A percentile compares a stretch with the other conserved stretches of the same genome.
Conservation (phyloP, 2,797 vertebrate species). For the Tapirus indicus region DNA sequence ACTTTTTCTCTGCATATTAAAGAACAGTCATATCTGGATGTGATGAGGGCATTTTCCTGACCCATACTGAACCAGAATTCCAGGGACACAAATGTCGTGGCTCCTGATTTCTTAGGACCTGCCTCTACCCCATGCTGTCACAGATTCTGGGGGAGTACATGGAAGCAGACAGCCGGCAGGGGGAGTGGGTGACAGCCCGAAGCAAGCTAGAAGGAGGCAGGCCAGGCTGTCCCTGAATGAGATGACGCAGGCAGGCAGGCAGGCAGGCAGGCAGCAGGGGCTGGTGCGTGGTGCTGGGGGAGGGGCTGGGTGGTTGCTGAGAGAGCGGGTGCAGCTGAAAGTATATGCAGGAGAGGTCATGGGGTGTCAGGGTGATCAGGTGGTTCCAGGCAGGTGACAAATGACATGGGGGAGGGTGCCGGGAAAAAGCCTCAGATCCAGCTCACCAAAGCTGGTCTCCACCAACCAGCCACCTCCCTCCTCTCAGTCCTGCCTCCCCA, state of each 20-base stretch:
- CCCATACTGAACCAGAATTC: constrained; percentile 54
- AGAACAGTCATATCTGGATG: constrained; percentile 36
- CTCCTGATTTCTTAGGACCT: constrained; percentile 70
- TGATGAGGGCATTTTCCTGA: not conserved
- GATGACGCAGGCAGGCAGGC: constrained; percentile 81
- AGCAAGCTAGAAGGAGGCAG: constrained; percentile 78
- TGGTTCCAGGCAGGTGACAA: constrained; percentile 58
- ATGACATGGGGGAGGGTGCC: not conserved
- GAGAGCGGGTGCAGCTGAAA: constrained; percentile 67
- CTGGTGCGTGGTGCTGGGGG: constrained; percentile 70
- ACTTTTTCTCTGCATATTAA: constrained; percentile 40
- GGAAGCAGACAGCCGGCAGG: constrained; percentile 82
- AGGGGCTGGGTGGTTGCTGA: constrained; percentile 62
- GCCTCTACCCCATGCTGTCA: constrained; percentile 76
- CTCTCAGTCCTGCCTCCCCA: constrained; percentile 81
- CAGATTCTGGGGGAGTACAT: constrained; percentile 80
- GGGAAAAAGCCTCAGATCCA: constrained; percentile 29
- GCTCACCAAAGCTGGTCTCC: constrained; percentile 4
- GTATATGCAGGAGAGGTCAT: constrained; percentile 62
- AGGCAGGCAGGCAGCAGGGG: constrained; percentile 72
- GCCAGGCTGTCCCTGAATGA: constrained; percentile 83
- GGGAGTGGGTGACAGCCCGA: constrained; percentile 82
- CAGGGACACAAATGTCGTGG: constrained; percentile 58
- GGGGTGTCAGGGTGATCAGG: constrained; percentile 13
- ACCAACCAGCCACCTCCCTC: constrained; percentile 73